Evolutionary conservation across 2,113 vertebrate species (phyloP).

Genomic region (Pelvicachromis taeniatus): DNA sequence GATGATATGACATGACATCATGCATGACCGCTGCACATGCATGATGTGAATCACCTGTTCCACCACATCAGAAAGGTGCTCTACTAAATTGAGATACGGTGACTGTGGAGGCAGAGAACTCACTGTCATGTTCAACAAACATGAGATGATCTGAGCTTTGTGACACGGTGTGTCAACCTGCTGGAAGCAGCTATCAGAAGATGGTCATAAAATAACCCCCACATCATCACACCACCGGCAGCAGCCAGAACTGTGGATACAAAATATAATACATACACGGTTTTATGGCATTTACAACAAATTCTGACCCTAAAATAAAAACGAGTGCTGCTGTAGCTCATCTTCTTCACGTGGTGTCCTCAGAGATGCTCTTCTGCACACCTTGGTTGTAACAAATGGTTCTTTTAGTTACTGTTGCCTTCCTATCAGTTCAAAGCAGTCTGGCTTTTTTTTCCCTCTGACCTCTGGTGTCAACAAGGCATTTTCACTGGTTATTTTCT

Average conservation of each 20-base stretch:
- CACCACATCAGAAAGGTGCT: neutral
- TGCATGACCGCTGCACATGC: neutral
- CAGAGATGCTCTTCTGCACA: neutral
- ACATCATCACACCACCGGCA: neutral
- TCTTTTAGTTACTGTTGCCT: neutral
- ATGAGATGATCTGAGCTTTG: neutral
- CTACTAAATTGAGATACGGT: neutral
- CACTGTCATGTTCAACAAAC: neutral
- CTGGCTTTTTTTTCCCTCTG: neutral
- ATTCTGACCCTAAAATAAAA: neutral
- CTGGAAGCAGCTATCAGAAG: neutral
- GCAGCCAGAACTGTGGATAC: neutral
- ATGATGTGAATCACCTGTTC: neutral
- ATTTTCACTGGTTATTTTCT: neutral
- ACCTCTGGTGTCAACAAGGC: neutral
- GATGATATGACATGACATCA: no score
- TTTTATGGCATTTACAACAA: neutral
- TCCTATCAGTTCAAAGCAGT: neutral
- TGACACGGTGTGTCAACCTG: neutral
- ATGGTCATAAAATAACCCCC: neutral
- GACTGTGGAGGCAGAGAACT: neutral
- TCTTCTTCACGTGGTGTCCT: neutral
- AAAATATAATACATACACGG: rapidly evolving
- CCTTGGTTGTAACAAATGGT: neutral
- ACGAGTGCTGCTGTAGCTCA: neutral